Base-by-base conservation (phyloP, 2,888 invertebrate species). In the Euplagia quadripunctaria region DNA sequence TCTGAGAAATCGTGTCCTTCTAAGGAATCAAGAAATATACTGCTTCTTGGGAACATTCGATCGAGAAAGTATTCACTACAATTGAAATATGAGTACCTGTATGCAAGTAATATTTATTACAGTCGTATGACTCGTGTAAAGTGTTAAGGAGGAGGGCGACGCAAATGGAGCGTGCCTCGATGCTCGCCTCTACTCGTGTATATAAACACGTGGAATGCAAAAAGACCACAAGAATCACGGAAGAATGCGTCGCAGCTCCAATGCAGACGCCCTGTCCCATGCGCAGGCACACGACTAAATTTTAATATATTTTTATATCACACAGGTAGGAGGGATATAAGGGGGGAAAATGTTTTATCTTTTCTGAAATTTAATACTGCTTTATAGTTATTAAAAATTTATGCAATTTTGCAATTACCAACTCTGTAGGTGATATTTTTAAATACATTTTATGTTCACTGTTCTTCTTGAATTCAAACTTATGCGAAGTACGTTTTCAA, bases 1-100 rank as follows among this genome's bases (percentile, higher is more conserved):
- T 90, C 89, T 91, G 94, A 91, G 91, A 93, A 94, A 93, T 91
- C 92, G 82, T 75, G 83, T 84, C 93, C 94, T 90, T 94, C 82
- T 93, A 89, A 81, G 92, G 94, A 87, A 87, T 83, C 85, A 80
- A 87, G 87, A 88, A 76, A 86, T 76, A 84, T 81, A 85, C 81
- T 79, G 77, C 80, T 86, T 86, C 84, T 86, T 82, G 85, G 84
- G 89, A 88, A 88, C 80, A 82, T 78, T 85, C 81, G 79, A 78
- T 70, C 80, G 85, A 85, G 88, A 90, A 90, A 90, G 89, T 87
- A 83, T 82, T 84, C 72, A 74, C 79, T 79, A 87, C 82, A 86
- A 87, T 87, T 85, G 84, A 88, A 87, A 89, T 85, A 83, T 78
- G 72, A 79, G 78, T 79, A 73, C 74, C 71, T 51, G 74, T 79